Base-by-base conservation (phyloP, 2,888 invertebrate genomes). In the Nemurella pictetii region DNA sequence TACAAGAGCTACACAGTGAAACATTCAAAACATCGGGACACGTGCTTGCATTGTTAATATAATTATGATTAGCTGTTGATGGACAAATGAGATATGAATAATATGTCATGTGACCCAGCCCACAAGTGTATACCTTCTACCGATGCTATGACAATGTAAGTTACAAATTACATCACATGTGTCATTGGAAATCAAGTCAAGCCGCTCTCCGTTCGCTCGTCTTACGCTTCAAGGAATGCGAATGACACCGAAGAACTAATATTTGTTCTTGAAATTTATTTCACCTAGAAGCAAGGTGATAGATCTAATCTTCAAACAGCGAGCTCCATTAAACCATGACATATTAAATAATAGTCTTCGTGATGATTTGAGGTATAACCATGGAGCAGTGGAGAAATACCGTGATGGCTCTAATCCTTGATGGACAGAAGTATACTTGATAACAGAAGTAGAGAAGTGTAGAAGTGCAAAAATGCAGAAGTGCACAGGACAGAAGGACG, bases 61-160 rank as follows among this genome's bases (percentile, higher is more conserved):
- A 78, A 78, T 30, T n/a, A 78, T 78, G n/a, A 28, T n/a, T 78
- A 20, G 72, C 55, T 26, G 20, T 30, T 82, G 82, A 82, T 82
- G 82, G 82, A 82, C 82, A 72, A 82, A 82, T 27, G 28, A 82
- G 82, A 82, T 82, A 82, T 82, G 82, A 78, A 78, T 55, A 55
- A 55, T 30, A 78, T 78, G 78, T 78, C 78, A 30, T 29, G 75
- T 28, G 75, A 36, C 28, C 78, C 28, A 30, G n/a, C 28, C 30
- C 78, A 78, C 78, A 15, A 77, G 78, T n/a, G n/a, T 78, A 9
- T 27, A 78, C 78, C 75, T 28, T 27, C 75, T 25, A 15, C 80
- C 26, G 80, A 80, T 30, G 29, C 35, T 81, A 81, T 81, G 55
- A 81, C 81, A 81, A 81, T 81, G 81, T 81, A 55, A 55, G 55